Conservation (phyloP, 2,888 invertebrate genomes). For the Noctua comes region DNA sequence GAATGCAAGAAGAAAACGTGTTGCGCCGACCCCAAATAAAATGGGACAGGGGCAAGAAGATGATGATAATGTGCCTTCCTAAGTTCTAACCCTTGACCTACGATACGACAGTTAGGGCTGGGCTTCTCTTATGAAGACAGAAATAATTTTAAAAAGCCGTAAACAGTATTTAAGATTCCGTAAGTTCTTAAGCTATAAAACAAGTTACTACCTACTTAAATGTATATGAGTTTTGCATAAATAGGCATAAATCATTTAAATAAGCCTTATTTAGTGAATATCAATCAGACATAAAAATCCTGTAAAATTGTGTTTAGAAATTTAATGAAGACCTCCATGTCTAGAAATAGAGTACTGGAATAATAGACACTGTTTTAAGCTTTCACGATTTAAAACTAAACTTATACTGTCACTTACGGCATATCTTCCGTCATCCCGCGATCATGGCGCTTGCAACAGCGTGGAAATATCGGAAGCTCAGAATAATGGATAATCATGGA, state of each 20-base stretch:
- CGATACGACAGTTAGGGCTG: neutral
- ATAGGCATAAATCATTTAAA: slow-evolving; percentile 45
- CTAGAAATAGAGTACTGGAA: neutral
- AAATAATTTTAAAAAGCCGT: neutral
- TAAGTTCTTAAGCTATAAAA: slow-evolving; percentile 19
- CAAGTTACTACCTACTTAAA: slow-evolving; percentile 19
- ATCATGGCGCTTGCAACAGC: too few species aligned
- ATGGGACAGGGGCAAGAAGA: too few species aligned
- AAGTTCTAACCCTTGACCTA: neutral
- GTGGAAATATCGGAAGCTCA: too few species aligned
- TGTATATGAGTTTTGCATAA: slow-evolving; percentile 32
- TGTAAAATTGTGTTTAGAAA: slow-evolving; percentile 14
- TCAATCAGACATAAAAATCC: slow-evolving; percentile 35
- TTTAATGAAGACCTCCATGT: slow-evolving; percentile 46
- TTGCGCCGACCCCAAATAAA: too few species aligned
- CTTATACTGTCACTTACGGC: too few species aligned
- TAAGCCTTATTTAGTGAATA: slow-evolving; percentile 44
- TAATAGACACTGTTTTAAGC: too few species aligned
- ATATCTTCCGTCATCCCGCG: too few species aligned
- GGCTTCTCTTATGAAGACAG: neutral
- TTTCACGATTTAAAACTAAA: too few species aligned
- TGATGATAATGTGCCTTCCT: neutral
- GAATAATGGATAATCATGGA: too few species aligned
- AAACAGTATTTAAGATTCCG: slow-evolving; percentile 22
- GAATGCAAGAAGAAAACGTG: too few species aligned